Percentiles rank a stretch among this genome's conserved stretches.
Evolutionary conservation across 2,888 invertebrate genomes (phyloP).

Genomic region (Aricia artaxerxes): DNA sequence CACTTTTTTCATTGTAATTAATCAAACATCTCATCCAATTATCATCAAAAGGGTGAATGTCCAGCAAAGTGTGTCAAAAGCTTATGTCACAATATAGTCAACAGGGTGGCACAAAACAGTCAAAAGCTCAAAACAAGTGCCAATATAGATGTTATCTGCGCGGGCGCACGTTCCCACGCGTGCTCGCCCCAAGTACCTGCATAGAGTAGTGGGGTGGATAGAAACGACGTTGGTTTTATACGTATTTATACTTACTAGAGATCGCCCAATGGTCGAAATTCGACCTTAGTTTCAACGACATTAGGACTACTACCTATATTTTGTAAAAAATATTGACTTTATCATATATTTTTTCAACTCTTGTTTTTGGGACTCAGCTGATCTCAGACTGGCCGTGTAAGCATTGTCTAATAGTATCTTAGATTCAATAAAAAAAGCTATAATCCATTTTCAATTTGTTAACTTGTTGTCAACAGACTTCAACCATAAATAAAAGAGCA

Average conservation of each 20-base stretch:
- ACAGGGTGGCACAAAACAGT: constrained; percentile 6
- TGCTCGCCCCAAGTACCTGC: constrained; percentile 47
- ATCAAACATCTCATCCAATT: constrained; percentile 25
- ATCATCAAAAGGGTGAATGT: constrained; percentile 32
- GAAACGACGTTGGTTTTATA: constrained; percentile 28
- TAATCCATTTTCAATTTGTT: too few species aligned
- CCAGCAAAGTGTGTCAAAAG: constrained; percentile 44
- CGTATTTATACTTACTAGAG: neutral
- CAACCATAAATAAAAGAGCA: too few species aligned
- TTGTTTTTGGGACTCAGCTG: too few species aligned
- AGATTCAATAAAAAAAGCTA: too few species aligned
- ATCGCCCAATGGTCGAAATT: too few species aligned
- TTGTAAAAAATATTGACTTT: too few species aligned
- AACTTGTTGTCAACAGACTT: too few species aligned
- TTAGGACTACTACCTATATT: too few species aligned
- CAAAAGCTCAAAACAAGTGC: constrained; percentile 50
- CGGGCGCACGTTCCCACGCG: constrained; percentile 56
- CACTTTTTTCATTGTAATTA: neutral
- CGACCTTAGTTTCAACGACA: too few species aligned
- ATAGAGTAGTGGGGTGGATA: constrained; percentile 32
- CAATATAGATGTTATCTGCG: constrained; percentile 57
- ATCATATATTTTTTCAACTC: too few species aligned
- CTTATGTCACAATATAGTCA: constrained; percentile 2
- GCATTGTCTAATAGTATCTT: too few species aligned
- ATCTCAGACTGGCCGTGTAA: too few species aligned